phyloP scores from a whole-genome alignment of 2,113 vertebrate genomes.

The Tauraco erythrolophus region DNA sequence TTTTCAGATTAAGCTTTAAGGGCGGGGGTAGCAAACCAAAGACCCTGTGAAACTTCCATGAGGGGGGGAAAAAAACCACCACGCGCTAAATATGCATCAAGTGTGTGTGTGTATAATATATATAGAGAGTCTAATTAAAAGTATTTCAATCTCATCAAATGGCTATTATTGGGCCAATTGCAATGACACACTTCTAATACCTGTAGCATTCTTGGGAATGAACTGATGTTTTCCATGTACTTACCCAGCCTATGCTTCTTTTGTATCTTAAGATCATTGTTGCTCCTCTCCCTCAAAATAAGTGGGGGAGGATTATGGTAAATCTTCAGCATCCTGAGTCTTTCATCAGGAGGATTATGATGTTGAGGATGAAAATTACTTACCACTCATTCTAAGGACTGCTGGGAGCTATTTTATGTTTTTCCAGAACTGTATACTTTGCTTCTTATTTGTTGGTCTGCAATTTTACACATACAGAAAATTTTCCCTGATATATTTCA shows the following conservation, averaged over 20 bases:
- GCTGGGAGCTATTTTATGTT: background rate
- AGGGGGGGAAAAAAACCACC: background rate
- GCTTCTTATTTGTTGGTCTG: background rate
- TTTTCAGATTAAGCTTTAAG: background rate
- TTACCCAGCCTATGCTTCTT: background rate
- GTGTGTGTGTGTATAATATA: fast-evolving
- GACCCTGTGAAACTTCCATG: background rate
- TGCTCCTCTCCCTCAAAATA: background rate
- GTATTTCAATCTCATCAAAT: background rate
- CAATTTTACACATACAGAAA: background rate
- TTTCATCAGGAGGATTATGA: background rate
- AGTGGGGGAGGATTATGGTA: background rate
- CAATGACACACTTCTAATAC: background rate
- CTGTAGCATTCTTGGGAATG: background rate
- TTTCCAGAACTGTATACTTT: background rate
- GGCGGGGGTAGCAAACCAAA: background rate
- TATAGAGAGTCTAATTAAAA: background rate
- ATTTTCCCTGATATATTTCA: background rate
- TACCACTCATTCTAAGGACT: background rate
- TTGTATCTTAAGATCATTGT: background rate
- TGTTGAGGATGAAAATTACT: background rate
- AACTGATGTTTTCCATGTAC: background rate
- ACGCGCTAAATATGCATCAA: background rate
- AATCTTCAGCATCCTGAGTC: background rate
- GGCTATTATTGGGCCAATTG: background rate